Percentiles rank a stretch among this genome's conserved stretches.
Evolutionary conservation across 2,888 invertebrate species (phyloP).

Genomic region (Euclidia mi): DNA sequence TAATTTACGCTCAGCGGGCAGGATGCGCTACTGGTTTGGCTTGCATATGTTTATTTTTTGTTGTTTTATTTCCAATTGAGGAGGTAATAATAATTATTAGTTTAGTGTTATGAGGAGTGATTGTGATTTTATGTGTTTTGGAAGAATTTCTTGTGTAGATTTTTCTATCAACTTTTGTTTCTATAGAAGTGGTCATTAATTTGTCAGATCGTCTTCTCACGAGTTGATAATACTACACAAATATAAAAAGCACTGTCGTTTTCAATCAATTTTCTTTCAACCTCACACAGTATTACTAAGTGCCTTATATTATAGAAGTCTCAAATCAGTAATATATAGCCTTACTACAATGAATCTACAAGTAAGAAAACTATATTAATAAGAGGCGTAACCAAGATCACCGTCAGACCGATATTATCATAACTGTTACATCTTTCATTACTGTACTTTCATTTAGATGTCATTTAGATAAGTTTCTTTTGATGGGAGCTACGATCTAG

Average conservation of each 20-base stretch:
- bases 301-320: neutral
- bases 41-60: neutral
- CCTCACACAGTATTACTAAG: too few species aligned
- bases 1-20: conserved; percentile 41
- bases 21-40: conserved; percentile 55
- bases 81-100: too few species aligned
- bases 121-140: conserved; percentile 2
- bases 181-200: too few species aligned
- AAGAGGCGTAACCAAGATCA: neutral
- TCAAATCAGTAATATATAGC: neutral
- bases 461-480: conserved; percentile 24
- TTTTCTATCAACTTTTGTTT: too few species aligned
- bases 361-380: neutral
- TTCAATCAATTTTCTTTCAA: too few species aligned
- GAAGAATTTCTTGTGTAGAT: too few species aligned
- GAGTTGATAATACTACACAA: too few species aligned
- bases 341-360: neutral
- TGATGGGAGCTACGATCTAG: conserved; percentile 8
- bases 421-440: conserved; percentile 22
- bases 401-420: conserved; percentile 30
- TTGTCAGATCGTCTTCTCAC: too few species aligned
- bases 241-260: too few species aligned
- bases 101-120: too few species aligned
- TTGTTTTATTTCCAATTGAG: neutral
- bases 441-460: conserved; percentile 33